These are phyloP conservation scores for Dufourea novaeangliae DNA, from an alignment of 1,140 invertebrate genomes.

Conservation along the genomic window DNA sequence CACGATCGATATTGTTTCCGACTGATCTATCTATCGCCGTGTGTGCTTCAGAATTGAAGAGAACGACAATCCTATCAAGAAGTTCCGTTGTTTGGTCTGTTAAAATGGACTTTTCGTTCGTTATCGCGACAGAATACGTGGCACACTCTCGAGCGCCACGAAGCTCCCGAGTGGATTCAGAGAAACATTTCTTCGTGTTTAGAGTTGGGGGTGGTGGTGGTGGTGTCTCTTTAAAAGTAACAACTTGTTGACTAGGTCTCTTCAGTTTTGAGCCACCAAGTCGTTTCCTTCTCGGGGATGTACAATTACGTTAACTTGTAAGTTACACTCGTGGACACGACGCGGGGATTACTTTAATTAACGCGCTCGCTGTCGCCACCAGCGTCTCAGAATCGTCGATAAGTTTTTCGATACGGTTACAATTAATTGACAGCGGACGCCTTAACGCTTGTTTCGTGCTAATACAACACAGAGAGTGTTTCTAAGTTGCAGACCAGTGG, in stretches of 20 bases:
- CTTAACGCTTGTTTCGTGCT: conserved; percentile 26
- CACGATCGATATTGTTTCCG: conserved; percentile 30
- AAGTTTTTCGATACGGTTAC: background rate
- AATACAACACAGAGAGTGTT: conserved; percentile 7
- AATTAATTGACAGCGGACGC: conserved; percentile 38
- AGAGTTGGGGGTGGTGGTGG: background rate
- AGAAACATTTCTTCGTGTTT: background rate
- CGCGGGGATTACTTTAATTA: conserved; percentile 7
- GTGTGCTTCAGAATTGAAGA: conserved; percentile 40
- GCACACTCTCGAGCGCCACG: background rate
- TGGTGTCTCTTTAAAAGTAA: background rate
- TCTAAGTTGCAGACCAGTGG: background rate
- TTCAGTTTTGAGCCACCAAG: conserved; percentile 29
- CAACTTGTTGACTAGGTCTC: background rate
- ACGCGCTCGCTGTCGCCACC: conserved; percentile 24
- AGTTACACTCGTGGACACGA: conserved; percentile 26
- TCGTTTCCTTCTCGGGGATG: background rate
- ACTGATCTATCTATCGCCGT: background rate
- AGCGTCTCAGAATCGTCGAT: background rate
- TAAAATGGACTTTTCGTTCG: conserved; percentile 26
- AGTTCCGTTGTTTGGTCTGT: conserved; percentile 7
- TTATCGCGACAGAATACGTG: background rate
- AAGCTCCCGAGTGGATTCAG: background rate
- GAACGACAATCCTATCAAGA: background rate
- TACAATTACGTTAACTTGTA: background rate